phyloP scores from a whole-genome alignment of 2,113 vertebrate genomes.

The Pituophis catenifer region DNA sequence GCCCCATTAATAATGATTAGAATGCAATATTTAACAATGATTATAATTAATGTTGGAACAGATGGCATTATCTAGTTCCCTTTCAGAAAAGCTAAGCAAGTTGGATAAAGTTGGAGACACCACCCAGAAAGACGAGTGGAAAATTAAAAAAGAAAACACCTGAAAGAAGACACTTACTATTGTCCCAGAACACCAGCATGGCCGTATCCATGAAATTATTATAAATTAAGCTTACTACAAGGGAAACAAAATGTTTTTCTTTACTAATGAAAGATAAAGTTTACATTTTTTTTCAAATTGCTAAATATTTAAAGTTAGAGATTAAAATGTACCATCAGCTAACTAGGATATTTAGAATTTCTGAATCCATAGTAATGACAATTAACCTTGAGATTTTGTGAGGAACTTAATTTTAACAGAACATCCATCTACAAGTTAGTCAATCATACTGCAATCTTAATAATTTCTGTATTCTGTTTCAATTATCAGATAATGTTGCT shows the following conservation, averaged over 20 bases:
- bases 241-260: background rate
- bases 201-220: background rate
- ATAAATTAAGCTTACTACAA: background rate
- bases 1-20: background rate
- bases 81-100: background rate
- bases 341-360: background rate
- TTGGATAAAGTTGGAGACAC: background rate
- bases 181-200: background rate
- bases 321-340: background rate
- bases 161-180: background rate
- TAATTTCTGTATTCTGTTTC: conserved; percentile 5
- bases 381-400: background rate
- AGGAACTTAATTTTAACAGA: background rate
- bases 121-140: background rate
- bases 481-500: conserved; percentile 75
- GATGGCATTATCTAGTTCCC: background rate
- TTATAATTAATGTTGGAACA: background rate
- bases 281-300: background rate
- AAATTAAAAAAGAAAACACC: background rate
- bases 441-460: background rate
- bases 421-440: background rate
- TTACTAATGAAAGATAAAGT: background rate
- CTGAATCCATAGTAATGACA: background rate
- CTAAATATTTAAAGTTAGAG: background rate
- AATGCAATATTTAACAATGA: background rate